phyloP scores from a whole-genome alignment of 2,797 vertebrate genomes.

The Gadopsis marmoratus region DNA sequence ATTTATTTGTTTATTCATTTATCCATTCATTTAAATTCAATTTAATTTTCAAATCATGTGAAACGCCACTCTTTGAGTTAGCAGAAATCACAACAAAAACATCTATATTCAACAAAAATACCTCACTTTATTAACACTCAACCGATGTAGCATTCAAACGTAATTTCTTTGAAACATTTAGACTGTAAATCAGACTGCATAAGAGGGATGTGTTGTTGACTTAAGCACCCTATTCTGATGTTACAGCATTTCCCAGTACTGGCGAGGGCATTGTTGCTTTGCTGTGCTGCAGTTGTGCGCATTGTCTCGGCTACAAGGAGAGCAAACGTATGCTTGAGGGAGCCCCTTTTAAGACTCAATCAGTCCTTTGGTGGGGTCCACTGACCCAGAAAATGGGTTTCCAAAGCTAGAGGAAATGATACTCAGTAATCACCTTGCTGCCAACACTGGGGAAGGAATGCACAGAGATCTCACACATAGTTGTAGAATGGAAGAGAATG shows the following conservation, averaged over 20 bases:
- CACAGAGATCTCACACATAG: slow-evolving; percentile 61
- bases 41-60: background rate
- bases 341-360: slow-evolving; percentile 88
- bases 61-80: background rate
- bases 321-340: slow-evolving; percentile 76
- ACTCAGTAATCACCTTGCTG: slow-evolving; percentile 86
- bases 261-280: slow-evolving; percentile 36
- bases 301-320: slow-evolving; percentile 67
- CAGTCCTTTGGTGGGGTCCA: slow-evolving; percentile 89
- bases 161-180: background rate
- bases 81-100: background rate
- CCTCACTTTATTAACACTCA: background rate
- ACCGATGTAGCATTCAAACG: background rate
- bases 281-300: slow-evolving; percentile 39
- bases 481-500: slow-evolving; percentile 8
- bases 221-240: slow-evolving; percentile 23
- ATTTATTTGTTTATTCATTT: background rate
- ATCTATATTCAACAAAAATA: background rate
- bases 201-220: slow-evolving; percentile 29
- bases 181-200: background rate
- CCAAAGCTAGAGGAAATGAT: slow-evolving; percentile 91
- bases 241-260: slow-evolving; percentile 45
- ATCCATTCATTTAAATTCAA: background rate
- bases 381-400: slow-evolving; percentile 94
- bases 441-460: slow-evolving; percentile 82